Percentiles rank a stretch among this genome's conserved stretches.
Conservation (phyloP, 2,888 invertebrate species). For the Bombyx huttoni region DNA sequence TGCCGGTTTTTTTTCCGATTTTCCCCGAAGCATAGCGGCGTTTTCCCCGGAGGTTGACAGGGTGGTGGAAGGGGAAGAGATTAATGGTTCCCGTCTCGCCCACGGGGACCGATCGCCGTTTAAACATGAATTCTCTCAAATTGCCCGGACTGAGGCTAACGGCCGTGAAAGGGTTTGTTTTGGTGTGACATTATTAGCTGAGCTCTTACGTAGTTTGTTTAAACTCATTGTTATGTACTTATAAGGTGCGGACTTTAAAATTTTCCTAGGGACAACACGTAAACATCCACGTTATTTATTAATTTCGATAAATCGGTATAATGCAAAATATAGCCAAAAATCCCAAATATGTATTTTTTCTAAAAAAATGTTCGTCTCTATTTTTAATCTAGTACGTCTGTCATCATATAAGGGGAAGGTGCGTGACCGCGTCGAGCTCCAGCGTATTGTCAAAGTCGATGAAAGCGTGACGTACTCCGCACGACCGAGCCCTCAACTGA, state of each 20-base stretch:
- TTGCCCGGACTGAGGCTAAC: slow-evolving; percentile 34
- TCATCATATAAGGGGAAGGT: slow-evolving; percentile 19
- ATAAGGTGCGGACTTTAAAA: too few species aligned
- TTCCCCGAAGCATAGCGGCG: slow-evolving; percentile 3
- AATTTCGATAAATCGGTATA: too few species aligned
- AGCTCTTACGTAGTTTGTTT: slow-evolving; percentile 1
- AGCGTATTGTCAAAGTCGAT: slow-evolving; percentile 14
- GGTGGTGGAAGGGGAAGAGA: slow-evolving; percentile 30
- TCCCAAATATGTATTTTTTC: too few species aligned
- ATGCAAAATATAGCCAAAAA: too few species aligned
- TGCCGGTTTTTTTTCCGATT: neutral
- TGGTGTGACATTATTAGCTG: slow-evolving; percentile 5
- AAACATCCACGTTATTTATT: too few species aligned
- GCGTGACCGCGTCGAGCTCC: slow-evolving; percentile 23
- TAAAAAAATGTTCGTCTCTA: neutral
- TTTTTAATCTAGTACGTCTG: slow-evolving; percentile 10
- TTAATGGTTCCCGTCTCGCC: slow-evolving; percentile 42
- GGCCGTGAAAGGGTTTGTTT: slow-evolving; percentile 32
- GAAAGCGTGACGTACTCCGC: slow-evolving; percentile 37
- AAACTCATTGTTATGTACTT: slow-evolving; percentile 2
- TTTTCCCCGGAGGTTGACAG: slow-evolving; percentile 10
- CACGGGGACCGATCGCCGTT: slow-evolving; percentile 50
- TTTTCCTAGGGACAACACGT: too few species aligned
- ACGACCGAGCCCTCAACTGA: slow-evolving; percentile 20
- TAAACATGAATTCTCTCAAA: slow-evolving; percentile 51